A percentile compares a stretch with the other conserved stretches of the same genome.
Conservation (phyloP, 2,797 vertebrate species). For the Premnoplex brunnescens region DNA sequence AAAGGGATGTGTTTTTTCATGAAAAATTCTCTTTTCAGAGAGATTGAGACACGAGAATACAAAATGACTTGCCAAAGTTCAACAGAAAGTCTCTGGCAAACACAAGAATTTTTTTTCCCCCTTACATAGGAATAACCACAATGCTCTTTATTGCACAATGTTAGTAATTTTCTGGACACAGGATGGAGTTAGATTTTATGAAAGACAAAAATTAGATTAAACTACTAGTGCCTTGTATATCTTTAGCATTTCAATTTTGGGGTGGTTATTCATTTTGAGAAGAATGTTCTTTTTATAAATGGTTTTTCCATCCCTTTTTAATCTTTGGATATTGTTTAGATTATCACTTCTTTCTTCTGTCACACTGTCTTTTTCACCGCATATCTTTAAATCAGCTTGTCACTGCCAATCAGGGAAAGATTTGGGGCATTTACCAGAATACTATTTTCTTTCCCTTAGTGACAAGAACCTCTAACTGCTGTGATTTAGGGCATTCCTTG, state of each 20-base stretch:
- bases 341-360: slow-evolving; percentile 18
- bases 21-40: not conserved
- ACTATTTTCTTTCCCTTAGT: not conserved
- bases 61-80: slow-evolving; percentile 17
- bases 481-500: not conserved
- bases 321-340: slow-evolving; percentile 18
- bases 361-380: not conserved
- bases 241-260: slow-evolving; percentile 28
- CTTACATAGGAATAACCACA: slow-evolving; percentile 46
- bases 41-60: not conserved
- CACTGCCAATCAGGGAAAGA: not conserved
- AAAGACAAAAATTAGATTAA: slow-evolving; percentile 47
- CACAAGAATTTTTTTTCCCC: not conserved
- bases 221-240: slow-evolving; percentile 9
- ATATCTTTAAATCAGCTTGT: slow-evolving; percentile 5
- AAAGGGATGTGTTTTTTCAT: not conserved
- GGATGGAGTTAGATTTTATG: slow-evolving; percentile 17
- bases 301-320: slow-evolving; percentile 50
- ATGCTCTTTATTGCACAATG: slow-evolving; percentile 25
- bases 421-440: not conserved
- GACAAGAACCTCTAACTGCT: not conserved
- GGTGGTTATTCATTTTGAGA: not conserved
- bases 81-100: slow-evolving; percentile 10
- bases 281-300: slow-evolving; percentile 51
- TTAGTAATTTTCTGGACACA: slow-evolving; percentile 6